Evolutionary conservation across 1,140 invertebrate species (phyloP).

Genomic region (Vanessa atalanta): DNA sequence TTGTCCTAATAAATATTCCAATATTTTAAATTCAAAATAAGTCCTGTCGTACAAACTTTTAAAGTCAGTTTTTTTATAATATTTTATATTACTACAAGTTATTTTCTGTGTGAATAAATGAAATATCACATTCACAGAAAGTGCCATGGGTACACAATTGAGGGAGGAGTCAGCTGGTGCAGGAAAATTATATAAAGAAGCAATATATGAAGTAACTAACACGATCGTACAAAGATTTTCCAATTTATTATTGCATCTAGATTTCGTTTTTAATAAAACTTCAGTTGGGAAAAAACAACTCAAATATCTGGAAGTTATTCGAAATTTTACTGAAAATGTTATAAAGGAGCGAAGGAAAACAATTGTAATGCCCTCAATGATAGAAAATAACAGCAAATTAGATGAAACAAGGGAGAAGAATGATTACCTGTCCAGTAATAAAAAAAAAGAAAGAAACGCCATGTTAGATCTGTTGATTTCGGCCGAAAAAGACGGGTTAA

Average conservation of each 20-base stretch:
- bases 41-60: too few species aligned
- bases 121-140: constrained; percentile 39
- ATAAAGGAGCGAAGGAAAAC: constrained; percentile 21
- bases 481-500: constrained; percentile 16
- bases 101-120: neutral
- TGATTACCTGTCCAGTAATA: neutral
- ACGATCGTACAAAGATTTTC: constrained; percentile 54
- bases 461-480: constrained; percentile 29
- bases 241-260: constrained; percentile 52
- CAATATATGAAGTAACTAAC: constrained; percentile 58
- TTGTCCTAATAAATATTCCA: neutral
- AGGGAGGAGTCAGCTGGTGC: constrained; percentile 33
- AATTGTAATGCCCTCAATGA: neutral
- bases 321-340: constrained; percentile 49
- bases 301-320: constrained; percentile 48
- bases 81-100: too few species aligned
- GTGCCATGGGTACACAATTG: constrained; percentile 48
- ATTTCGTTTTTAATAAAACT: constrained; percentile 49
- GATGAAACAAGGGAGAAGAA: neutral
- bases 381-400: neutral
- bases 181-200: constrained; percentile 44
- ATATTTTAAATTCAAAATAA: too few species aligned
- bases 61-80: too few species aligned
- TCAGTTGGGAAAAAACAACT: constrained; percentile 38
- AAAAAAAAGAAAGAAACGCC: constrained; percentile 11